Conservation (phyloP, 2,888 invertebrate genomes). For the Schrankia costaestrigalis region DNA sequence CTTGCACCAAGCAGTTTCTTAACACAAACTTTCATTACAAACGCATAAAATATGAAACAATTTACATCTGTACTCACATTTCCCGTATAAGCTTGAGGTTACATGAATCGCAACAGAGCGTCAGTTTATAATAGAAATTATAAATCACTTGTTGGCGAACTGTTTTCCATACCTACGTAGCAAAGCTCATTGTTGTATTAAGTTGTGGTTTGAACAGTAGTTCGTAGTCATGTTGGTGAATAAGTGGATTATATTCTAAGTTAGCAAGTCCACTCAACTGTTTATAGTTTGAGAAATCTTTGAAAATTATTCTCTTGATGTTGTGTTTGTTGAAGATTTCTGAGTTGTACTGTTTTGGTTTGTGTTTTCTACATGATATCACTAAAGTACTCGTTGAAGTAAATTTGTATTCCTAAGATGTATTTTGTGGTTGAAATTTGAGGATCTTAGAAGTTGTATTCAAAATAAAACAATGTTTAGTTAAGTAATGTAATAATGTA, state of each 20-base stretch:
- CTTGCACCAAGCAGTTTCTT: too few species aligned
- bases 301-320: conserved; percentile 25
- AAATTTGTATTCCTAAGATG: too few species aligned
- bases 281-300: conserved; percentile 32
- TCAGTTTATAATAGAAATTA: conserved; percentile 27
- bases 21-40: conserved; percentile 1
- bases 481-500: too few species aligned
- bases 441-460: too few species aligned
- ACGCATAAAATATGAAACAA: conserved; percentile 2
- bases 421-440: too few species aligned
- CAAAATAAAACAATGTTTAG: too few species aligned
- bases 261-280: conserved; percentile 32
- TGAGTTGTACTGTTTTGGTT: too few species aligned
- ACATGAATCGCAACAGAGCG: conserved; percentile 11
- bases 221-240: conserved; percentile 53
- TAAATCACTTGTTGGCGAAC: conserved; percentile 20
- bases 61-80: conserved; percentile 10
- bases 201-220: conserved; percentile 52
- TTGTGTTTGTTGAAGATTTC: conserved; percentile 5
- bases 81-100: conserved; percentile 9
- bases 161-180: conserved; percentile 36
- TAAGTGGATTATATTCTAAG: conserved; percentile 64
- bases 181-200: conserved; percentile 61
- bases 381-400: too few species aligned
- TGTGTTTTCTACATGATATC: too few species aligned